Percentiles rank a stretch among this genome's conserved stretches.
These are phyloP conservation scores for Phenganax subtilis DNA, from an alignment of 92 coral and sea anemone genomes.

Conservation along the genomic window DNA sequence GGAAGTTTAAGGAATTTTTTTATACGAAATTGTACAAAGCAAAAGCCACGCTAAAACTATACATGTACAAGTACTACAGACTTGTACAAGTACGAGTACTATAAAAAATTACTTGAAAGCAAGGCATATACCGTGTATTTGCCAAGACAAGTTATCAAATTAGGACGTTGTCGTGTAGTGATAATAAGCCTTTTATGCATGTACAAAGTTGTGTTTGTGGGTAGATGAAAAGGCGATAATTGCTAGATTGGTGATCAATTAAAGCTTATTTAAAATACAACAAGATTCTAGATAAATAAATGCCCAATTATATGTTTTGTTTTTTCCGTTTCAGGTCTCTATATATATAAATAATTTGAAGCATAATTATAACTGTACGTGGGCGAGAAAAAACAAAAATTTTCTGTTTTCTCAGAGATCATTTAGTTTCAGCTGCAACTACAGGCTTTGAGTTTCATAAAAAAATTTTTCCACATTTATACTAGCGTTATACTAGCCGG, in stretches of 20 bases:
- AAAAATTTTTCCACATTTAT: not conserved
- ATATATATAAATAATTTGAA: not conserved
- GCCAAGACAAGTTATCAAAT: no score
- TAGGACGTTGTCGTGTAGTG: no score
- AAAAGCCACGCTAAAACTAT: no score
- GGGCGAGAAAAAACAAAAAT: not conserved
- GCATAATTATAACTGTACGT: conserved; percentile 6
- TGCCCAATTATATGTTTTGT: not conserved
- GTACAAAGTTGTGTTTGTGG: not conserved
- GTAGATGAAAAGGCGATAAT: not conserved
- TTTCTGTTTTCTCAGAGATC: conserved; percentile 1
- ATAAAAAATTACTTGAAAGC: no score
- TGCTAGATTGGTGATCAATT: not conserved
- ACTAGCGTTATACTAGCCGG: not conserved
- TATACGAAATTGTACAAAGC: no score
- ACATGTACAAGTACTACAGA: no score
- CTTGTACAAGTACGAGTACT: no score
- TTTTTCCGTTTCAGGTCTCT: conserved; percentile 1
- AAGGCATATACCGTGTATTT: no score
- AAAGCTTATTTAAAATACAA: not conserved
- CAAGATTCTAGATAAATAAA: not conserved
- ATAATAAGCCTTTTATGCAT: not conserved
- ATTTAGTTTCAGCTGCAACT: not conserved
- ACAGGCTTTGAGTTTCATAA: not conserved
- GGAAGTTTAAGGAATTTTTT: no score